phyloP scores from a whole-genome alignment of 2,888 invertebrate genomes.

The Leptinotarsa haldemani region DNA sequence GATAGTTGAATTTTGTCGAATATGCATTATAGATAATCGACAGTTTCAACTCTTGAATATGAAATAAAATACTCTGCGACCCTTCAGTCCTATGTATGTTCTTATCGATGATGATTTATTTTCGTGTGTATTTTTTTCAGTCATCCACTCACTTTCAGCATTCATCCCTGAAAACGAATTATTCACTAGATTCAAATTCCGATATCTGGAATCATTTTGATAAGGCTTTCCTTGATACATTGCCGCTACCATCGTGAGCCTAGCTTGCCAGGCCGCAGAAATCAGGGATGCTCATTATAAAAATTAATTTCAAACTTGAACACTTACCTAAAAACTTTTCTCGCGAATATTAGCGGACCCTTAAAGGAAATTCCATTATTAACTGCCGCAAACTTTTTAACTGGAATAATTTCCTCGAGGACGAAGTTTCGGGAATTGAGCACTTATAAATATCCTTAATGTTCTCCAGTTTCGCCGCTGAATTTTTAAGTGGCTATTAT shows the following conservation, averaged over 20 bases:
- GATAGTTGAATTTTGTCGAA: too few relatives aligned
- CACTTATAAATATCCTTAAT: conserved; percentile 14
- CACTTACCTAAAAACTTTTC: conserved; percentile 46
- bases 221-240: neutral
- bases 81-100: too few relatives aligned
- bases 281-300: conserved; percentile 31
- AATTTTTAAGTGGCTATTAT: neutral
- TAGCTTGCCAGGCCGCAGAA: neutral
- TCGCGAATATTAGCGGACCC: conserved; percentile 55
- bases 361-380: conserved; percentile 56
- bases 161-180: neutral
- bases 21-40: too few relatives aligned
- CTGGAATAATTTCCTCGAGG: conserved; percentile 31
- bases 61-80: too few relatives aligned
- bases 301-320: conserved; percentile 51
- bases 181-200: neutral
- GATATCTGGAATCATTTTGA: neutral
- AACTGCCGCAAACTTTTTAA: conserved; percentile 38
- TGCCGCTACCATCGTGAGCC: neutral
- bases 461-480: conserved; percentile 10
- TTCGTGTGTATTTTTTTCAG: neutral
- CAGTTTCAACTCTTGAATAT: too few relatives aligned
- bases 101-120: too few relatives aligned
- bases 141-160: neutral
- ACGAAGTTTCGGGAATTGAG: conserved; percentile 11